Conservation (phyloP, 2,888 invertebrate species). For the Subacronicta megacephala region DNA sequence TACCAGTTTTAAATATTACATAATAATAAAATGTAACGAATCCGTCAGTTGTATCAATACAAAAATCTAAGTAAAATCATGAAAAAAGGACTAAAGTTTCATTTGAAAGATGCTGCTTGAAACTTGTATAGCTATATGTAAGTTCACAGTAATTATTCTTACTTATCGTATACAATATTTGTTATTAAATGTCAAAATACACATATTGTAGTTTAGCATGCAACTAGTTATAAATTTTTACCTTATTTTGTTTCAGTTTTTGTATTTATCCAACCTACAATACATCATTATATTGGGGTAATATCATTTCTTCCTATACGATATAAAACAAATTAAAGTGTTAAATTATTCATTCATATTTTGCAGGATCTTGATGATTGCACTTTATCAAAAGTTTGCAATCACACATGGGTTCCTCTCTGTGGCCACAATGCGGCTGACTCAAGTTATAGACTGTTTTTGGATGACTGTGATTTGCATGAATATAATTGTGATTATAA, state of each 20-base stretch:
- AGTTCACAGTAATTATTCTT: conserved; percentile 10
- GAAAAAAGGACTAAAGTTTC: not conserved
- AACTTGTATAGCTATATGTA: conserved; percentile 25
- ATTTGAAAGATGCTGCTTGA: conserved; percentile 17
- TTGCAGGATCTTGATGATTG: conserved; percentile 69
- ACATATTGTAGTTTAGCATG: no score
- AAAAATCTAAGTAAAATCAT: conserved; percentile 10
- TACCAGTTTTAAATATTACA: conserved; percentile 7
- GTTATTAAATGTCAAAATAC: no score
- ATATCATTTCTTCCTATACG: not conserved
- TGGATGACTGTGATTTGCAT: conserved; percentile 75
- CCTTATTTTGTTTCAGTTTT: conserved; percentile 34
- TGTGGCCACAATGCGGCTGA: conserved; percentile 65
- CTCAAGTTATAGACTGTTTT: conserved; percentile 61
- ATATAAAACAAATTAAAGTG: not conserved
- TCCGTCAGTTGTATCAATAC: not conserved
- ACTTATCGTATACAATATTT: not conserved
- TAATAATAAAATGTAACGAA: conserved; percentile 2
- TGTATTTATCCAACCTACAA: conserved; percentile 22
- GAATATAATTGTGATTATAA: conserved; percentile 76
- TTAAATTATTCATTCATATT: not conserved
- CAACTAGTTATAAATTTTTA: not conserved
- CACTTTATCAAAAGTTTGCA: conserved; percentile 66
- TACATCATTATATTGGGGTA: conserved; percentile 42
- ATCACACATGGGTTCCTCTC: conserved; percentile 68